Evolutionary conservation across 2,113 vertebrate genomes (phyloP).

Genomic region (zebrafish (Danio rerio)): DNA sequence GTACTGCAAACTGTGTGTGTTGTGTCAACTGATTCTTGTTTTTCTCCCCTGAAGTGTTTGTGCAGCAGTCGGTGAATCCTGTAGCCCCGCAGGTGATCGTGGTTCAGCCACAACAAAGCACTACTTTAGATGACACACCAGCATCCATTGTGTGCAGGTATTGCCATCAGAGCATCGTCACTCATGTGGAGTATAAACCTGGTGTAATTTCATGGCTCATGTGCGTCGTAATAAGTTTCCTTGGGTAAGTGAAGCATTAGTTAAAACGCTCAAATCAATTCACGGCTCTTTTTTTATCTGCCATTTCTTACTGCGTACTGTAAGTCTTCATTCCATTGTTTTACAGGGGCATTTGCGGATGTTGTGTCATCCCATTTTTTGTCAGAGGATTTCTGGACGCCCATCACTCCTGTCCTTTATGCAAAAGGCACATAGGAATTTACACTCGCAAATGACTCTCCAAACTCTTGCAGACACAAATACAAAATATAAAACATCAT

Average conservation of each 20-base stretch:
- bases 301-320: too few relatives aligned
- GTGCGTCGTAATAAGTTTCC: conserved; percentile 27
- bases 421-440: conserved; percentile 28
- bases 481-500: too few relatives aligned
- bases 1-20: too few relatives aligned
- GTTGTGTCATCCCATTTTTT: conserved; percentile 47
- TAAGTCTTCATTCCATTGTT: background rate
- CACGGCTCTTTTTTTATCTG: too few relatives aligned
- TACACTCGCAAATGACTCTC: background rate
- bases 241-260: conserved; percentile 11
- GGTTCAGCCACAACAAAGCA: background rate
- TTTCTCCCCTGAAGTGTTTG: background rate
- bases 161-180: conserved; percentile 34
- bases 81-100: conserved; percentile 4
- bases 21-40: background rate
- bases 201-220: conserved; percentile 28
- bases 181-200: conserved; percentile 39
- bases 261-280: background rate
- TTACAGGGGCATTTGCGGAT: conserved; percentile 46
- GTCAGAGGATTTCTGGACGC: conserved; percentile 12
- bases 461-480: too few relatives aligned
- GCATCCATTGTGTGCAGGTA: conserved; percentile 11
- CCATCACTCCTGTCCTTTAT: conserved; percentile 41
- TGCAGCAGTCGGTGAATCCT: background rate
- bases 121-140: background rate